phyloP scores from a whole-genome alignment of 2,113 vertebrate genomes.

The Cephalopterus ornatus region DNA sequence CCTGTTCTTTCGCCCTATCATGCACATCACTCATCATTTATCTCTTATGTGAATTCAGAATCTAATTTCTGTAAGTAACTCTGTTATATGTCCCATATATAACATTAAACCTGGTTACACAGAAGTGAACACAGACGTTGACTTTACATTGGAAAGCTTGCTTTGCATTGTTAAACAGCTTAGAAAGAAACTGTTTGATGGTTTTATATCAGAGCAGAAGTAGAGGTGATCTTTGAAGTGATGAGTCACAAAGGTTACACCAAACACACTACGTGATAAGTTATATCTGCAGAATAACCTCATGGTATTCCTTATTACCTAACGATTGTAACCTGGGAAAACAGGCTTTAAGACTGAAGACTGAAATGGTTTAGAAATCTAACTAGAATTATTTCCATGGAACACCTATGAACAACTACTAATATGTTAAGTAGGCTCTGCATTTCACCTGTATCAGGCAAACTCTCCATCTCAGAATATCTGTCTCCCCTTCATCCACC shows the following conservation, averaged over 20 bases:
- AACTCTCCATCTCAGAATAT: neutral
- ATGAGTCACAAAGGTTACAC: neutral
- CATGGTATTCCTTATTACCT: fast-evolving
- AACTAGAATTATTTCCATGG: neutral
- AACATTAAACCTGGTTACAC: neutral
- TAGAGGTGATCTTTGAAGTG: neutral
- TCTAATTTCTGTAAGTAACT: neutral
- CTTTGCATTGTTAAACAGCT: neutral
- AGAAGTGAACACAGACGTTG: neutral
- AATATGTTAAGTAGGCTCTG: neutral
- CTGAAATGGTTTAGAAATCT: neutral
- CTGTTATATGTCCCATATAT: neutral
- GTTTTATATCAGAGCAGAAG: neutral
- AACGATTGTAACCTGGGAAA: neutral
- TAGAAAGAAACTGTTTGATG: neutral
- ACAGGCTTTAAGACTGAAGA: neutral
- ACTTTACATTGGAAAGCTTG: neutral
- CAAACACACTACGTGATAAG: neutral
- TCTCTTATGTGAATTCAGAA: neutral
- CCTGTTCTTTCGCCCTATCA: neutral
- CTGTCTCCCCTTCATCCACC: neutral
- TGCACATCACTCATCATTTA: neutral
- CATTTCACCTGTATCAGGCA: neutral
- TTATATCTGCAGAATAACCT: neutral
- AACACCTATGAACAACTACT: neutral